A percentile compares a stretch with the other conserved stretches of the same genome.
Evolutionary conservation across 2,113 vertebrate genomes (phyloP).

Genomic region (Tetrao urogallus): DNA sequence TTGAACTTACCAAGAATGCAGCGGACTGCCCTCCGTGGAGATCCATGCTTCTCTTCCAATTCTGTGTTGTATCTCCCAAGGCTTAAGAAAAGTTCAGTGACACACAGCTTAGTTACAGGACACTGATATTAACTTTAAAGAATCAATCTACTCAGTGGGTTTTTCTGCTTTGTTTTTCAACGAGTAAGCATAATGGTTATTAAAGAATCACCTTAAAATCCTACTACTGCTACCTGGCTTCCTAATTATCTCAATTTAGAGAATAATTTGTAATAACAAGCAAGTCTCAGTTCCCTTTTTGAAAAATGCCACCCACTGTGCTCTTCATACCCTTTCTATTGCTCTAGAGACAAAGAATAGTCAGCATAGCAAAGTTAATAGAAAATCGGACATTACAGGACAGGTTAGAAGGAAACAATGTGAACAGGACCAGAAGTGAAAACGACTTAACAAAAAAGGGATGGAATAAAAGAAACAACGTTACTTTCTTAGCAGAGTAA

Average conservation of each 20-base stretch:
- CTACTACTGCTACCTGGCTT: neutral
- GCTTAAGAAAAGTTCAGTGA: conserved; percentile 30
- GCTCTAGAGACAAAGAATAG: neutral
- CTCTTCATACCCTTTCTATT: neutral
- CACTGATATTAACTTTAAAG: neutral
- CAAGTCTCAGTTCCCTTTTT: neutral
- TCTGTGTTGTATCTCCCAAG: neutral
- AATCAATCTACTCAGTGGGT: neutral
- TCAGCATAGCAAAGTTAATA: conserved; percentile 6
- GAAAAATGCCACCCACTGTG: neutral
- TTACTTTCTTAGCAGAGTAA: neutral
- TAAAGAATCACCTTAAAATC: conserved; percentile 1
- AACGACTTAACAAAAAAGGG: neutral
- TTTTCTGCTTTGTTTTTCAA: neutral
- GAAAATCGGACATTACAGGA: conserved; percentile 1
- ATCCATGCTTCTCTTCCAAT: conserved; percentile 12
- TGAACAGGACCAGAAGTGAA: neutral
- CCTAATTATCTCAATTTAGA: neutral
- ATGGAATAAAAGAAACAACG: neutral
- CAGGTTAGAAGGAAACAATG: conserved; percentile 20
- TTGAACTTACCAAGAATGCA: conserved; percentile 12
- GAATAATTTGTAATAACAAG: neutral
- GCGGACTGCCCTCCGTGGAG: neutral
- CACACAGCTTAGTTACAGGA: neutral
- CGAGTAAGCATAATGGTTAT: neutral